Evolutionary conservation across 1,140 invertebrate species (phyloP).

Genomic region (Drosophila biarmipes): DNA sequence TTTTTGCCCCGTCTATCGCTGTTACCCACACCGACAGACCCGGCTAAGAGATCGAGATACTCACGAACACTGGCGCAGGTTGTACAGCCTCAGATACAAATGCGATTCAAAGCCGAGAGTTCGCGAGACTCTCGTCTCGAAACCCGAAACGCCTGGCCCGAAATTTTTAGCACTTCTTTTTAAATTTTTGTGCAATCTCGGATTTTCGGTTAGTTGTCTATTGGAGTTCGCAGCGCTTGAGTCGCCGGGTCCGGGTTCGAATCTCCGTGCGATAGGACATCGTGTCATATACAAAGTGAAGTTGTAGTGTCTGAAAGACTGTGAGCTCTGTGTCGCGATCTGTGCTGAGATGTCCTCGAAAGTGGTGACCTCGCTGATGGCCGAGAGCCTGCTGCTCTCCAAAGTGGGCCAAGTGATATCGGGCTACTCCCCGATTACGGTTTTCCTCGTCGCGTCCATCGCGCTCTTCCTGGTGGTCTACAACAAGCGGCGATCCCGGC

Average conservation of each 20-base stretch:
- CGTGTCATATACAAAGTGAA: constrained; percentile 18
- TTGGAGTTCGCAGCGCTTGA: constrained; percentile 73
- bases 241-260: constrained; percentile 42
- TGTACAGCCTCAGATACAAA: constrained; percentile 24
- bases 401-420: constrained; percentile 69
- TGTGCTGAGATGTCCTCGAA: constrained; percentile 70
- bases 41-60: constrained; percentile 54
- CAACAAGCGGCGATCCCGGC: constrained; percentile 82
- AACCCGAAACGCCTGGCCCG: constrained; percentile 67
- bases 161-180: constrained; percentile 83
- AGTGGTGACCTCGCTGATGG: constrained; percentile 70
- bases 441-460: constrained; percentile 65
- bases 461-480: constrained; percentile 77
- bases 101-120: constrained; percentile 57
- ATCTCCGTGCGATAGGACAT: constrained; percentile 33
- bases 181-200: constrained; percentile 84
- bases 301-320: background rate
- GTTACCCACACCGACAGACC: constrained; percentile 20
- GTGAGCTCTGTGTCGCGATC: background rate
- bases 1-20: constrained; percentile 36
- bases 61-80: constrained; percentile 35
- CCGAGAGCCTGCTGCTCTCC: constrained; percentile 76
- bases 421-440: constrained; percentile 75
- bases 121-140: constrained; percentile 44
- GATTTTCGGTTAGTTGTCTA: constrained; percentile 80